These are phyloP conservation scores for Bubo blakistoni DNA, from an alignment of 2,113 vertebrate genomes.

Conservation along the genomic window DNA sequence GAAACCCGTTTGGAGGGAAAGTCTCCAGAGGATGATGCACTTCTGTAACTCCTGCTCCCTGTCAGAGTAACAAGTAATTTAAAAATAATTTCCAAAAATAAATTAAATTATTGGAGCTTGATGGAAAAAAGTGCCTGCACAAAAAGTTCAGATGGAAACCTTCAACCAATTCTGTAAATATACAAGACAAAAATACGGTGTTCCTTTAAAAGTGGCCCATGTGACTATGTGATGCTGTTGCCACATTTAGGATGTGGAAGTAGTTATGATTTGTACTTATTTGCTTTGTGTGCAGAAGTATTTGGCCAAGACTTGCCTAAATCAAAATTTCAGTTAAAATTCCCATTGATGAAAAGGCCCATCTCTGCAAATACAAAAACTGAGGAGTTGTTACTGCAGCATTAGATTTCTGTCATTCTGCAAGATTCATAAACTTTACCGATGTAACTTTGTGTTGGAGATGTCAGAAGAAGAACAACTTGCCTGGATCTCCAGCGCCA, in stretches of 20 bases:
- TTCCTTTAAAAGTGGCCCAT: not conserved
- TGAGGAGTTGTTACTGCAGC: not conserved
- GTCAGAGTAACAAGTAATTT: not conserved
- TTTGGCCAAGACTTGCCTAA: not conserved
- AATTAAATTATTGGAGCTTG: not conserved
- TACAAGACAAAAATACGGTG: not conserved
- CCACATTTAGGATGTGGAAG: not conserved
- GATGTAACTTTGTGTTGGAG: not conserved
- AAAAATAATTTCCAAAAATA: not conserved
- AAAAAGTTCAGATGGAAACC: not conserved
- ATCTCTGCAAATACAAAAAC: not conserved
- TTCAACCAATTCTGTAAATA: not conserved
- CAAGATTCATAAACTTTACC: not conserved
- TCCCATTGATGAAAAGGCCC: not conserved
- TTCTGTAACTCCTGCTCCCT: not conserved
- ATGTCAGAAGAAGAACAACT: not conserved
- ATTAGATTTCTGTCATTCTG: not conserved
- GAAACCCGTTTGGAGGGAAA: not conserved
- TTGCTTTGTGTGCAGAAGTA: not conserved
- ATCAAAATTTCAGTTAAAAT: not conserved
- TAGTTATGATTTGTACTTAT: not conserved
- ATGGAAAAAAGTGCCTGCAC: not conserved
- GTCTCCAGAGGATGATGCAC: not conserved
- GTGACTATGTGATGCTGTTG: not conserved
- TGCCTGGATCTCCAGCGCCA: not conserved